These are phyloP conservation scores for Strigamia maritima DNA, from an alignment of 2,888 invertebrate genomes.

Conservation along the genomic window DNA sequence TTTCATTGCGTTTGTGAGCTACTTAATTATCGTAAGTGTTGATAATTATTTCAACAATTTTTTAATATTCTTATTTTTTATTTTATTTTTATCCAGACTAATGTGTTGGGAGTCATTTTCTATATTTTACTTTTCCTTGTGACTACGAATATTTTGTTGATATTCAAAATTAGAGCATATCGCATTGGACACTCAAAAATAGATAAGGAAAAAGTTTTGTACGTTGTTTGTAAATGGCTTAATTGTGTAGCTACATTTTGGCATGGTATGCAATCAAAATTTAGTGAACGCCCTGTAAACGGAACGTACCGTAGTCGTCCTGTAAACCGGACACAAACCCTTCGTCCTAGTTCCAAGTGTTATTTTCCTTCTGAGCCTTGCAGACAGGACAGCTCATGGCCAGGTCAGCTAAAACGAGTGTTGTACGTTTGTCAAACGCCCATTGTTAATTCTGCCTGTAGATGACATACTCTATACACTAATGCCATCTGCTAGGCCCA, in stretches of 20 bases:
- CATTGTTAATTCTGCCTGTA: too few species aligned
- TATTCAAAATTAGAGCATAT: background rate
- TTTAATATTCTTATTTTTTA: background rate
- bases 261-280: background rate
- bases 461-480: too few species aligned
- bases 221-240: background rate
- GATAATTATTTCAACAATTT: background rate
- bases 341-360: too few species aligned
- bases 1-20: too few species aligned
- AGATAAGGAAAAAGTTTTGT: background rate
- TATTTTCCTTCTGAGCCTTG: too few species aligned
- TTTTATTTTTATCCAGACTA: background rate
- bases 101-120: background rate
- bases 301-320: background rate
- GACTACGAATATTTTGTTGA: background rate
- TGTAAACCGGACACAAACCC: too few species aligned
- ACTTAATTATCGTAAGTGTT: background rate
- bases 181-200: background rate
- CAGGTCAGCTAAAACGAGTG: too few species aligned
- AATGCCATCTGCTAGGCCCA: too few species aligned
- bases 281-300: too few species aligned
- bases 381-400: too few species aligned
- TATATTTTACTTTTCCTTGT: background rate
- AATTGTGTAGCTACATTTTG: background rate
- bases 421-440: too few species aligned